Base-by-base conservation (phyloP, 37 sponge, comb jelly and placozoan species). In the Lycopodina hypogea region DNA sequence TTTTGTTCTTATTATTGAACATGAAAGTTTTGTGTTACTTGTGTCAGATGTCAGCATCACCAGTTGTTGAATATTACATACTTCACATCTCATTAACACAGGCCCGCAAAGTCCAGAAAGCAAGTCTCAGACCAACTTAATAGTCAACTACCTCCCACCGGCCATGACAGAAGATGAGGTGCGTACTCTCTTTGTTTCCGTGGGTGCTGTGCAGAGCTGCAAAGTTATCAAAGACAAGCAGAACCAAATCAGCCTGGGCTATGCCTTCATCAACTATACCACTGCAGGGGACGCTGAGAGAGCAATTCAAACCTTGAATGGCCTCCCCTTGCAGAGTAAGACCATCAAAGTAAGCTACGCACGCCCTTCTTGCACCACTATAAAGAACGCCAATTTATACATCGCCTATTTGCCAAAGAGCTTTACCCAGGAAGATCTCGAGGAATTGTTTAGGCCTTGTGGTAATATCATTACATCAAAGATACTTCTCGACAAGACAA, bases 341-440 rank as follows among this genome's bases (percentile, higher is more conserved):
- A 87, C 80, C 29, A 64, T 96, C 19, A 96, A 96, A 86, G 96
- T 96, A 41, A 96, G 93, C 75, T 90, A 90, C 38, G 96, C 96
- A 3, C 77, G 96, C 0, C 96, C 96, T 18, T 96, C 96, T 0
- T 83, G 84, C 17, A 37, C 67, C n/a, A 74, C 74, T 19, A 96
- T 96, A 32, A 96, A 93, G 74, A 90, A 96, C 39, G 93, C 96
- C 56, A 96, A 96, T 62, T 80, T 96, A 33, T 96, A 96, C 75
- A 68, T 96, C 18, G 89, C 92, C 50, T 80, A 90, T 40, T 66
- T 96, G 0, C 96, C 96, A 42, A 81, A 81, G 56, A 84, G 56
- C 6, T 84, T 67, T 75, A 74, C 82, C 15, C 85, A 82, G 59
- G 68, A 30, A 9, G 93, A 89, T 19, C 56, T 95, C 22, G 87